Conservation (phyloP, 2,888 invertebrate genomes). For the Lithosia quadra region DNA sequence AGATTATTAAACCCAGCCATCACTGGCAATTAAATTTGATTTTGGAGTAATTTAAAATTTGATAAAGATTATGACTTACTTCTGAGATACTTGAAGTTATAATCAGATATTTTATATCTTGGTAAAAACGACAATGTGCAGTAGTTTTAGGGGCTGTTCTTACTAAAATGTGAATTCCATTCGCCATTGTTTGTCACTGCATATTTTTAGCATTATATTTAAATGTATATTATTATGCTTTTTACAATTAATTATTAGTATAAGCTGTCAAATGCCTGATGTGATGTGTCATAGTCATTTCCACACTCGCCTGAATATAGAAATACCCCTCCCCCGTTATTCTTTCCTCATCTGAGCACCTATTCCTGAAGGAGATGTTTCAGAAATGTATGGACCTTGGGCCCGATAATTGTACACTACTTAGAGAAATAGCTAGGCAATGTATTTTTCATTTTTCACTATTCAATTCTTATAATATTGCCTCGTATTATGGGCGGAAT, state of each 20-base stretch:
- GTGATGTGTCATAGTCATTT: constrained; percentile 3
- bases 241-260: constrained; percentile 21
- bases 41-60: not conserved
- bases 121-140: constrained; percentile 2
- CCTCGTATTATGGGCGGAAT: too few species aligned
- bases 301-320: not conserved
- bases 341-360: too few species aligned
- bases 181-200: constrained; percentile 80
- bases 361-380: too few species aligned
- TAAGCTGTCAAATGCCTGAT: constrained; percentile 2
- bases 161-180: constrained; percentile 54
- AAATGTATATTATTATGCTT: constrained; percentile 31
- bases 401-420: too few species aligned
- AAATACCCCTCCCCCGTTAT: not conserved
- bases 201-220: constrained; percentile 31
- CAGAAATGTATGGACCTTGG: too few species aligned
- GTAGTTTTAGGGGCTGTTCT: constrained; percentile 46
- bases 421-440: too few species aligned
- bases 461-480: too few species aligned
- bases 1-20: not conserved
- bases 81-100: not conserved
- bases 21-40: not conserved
- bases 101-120: not conserved
- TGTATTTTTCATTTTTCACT: too few species aligned
- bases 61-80: not conserved